A percentile compares a stretch with the other conserved stretches of the same genome.
Conservation (phyloP, 2,113 vertebrate species). For the Urocolius indicus region DNA sequence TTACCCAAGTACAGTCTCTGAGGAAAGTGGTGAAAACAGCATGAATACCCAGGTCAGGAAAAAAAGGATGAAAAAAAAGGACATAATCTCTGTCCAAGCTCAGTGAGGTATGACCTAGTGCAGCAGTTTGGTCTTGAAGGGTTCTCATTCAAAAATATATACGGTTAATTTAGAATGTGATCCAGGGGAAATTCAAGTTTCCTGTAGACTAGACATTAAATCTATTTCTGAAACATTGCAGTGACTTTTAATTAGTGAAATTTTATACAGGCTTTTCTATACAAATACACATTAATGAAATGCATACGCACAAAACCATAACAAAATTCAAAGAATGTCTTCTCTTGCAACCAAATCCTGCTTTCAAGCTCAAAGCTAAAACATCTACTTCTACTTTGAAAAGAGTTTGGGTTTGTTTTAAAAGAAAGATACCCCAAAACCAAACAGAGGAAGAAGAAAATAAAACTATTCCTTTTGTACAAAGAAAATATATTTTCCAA, state of each 20-base stretch:
- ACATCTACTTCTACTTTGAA: not conserved
- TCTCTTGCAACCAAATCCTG: not conserved
- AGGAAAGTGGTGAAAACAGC: not conserved
- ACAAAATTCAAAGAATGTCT: not conserved
- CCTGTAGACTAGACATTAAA: not conserved
- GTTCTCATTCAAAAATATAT: not conserved
- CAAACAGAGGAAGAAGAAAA: not conserved
- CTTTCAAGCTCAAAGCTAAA: not conserved
- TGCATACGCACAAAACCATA: not conserved
- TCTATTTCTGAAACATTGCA: not conserved
- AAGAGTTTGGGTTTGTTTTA: not conserved
- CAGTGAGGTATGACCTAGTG: not conserved
- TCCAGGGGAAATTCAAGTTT: not conserved
- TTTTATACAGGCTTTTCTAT: not conserved
- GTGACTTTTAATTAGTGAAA: not conserved
- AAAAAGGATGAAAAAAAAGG: not conserved
- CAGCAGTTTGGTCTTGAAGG: not conserved
- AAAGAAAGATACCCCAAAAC: not conserved
- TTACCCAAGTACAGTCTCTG: not conserved
- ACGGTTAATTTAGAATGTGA: not conserved
- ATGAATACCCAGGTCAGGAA: not conserved
- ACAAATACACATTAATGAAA: not conserved
- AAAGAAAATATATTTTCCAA: not conserved
- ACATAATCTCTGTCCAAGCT: not conserved
- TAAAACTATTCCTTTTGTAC: not conserved